A percentile compares a stretch with the other conserved stretches of the same genome.
Conservation (phyloP, 2,113 vertebrate genomes). For the Acanthochromis polyacanthus region DNA sequence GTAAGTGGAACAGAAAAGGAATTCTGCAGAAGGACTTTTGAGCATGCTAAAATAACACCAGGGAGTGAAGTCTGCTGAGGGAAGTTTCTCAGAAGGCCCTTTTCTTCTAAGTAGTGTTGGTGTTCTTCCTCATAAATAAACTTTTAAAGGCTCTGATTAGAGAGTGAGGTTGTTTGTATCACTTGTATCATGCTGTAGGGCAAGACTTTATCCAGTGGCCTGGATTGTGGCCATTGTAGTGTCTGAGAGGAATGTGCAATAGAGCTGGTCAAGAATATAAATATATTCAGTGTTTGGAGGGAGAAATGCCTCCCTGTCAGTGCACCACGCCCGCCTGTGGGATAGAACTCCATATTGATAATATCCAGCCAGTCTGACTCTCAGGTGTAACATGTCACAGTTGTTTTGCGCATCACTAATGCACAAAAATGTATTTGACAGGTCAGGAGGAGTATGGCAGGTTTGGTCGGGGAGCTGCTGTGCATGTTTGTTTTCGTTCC, state of each 20-base stretch:
- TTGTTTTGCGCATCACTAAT: conserved; percentile 38
- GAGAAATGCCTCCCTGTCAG: conserved; percentile 59
- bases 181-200: conserved; percentile 21
- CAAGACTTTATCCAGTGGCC: conserved; percentile 55
- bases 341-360: conserved; percentile 24
- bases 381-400: conserved; percentile 60
- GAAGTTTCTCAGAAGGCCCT: neutral
- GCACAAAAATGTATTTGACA: conserved; percentile 47
- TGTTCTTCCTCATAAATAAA: conserved; percentile 16
- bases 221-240: conserved; percentile 60
- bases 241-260: conserved; percentile 60
- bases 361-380: conserved; percentile 41
- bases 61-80: conserved; percentile 62
- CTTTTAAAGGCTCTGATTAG: conserved; percentile 10
- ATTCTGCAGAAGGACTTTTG: conserved; percentile 52
- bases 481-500: conserved; percentile 62
- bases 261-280: conserved; percentile 66
- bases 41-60: conserved; percentile 40
- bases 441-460: conserved; percentile 38
- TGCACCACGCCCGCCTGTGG: neutral
- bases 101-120: neutral
- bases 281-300: conserved; percentile 58
- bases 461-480: conserved; percentile 7
- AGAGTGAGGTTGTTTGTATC: conserved; percentile 43
- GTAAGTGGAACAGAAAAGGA: conserved; percentile 81